These are phyloP conservation scores for Lepidocyrtoides sp. DNA, from an alignment of 2,888 invertebrate genomes.

Conservation along the genomic window DNA sequence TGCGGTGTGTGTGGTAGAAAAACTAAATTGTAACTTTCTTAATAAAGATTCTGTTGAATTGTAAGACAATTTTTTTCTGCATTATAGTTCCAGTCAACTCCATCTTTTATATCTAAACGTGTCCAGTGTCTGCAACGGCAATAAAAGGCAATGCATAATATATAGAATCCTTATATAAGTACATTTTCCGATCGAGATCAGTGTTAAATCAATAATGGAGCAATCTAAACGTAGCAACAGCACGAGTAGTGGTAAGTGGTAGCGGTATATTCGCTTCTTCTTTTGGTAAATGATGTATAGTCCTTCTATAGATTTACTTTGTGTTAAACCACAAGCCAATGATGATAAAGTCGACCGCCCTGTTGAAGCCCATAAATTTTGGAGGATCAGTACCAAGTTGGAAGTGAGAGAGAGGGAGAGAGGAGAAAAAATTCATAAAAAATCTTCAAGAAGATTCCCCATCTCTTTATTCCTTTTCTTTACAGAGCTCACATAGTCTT, in stretches of 20 bases:
- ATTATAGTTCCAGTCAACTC: background rate
- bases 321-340: slow-evolving; percentile 60
- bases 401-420: background rate
- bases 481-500: background rate
- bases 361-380: slow-evolving; percentile 72
- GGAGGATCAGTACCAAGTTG: slow-evolving; percentile 31
- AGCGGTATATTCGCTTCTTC: slow-evolving; percentile 19
- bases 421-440: slow-evolving; percentile 59
- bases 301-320: slow-evolving; percentile 40
- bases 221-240: slow-evolving; percentile 37
- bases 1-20: background rate
- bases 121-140: background rate
- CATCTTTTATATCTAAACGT: background rate
- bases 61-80: background rate
- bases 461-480: slow-evolving; percentile 44
- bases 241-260: background rate
- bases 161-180: background rate
- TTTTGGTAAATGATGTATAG: slow-evolving; percentile 62
- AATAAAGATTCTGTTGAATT: background rate
- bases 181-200: background rate
- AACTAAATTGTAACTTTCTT: background rate
- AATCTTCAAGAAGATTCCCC: slow-evolving; percentile 41
- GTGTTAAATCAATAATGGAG: slow-evolving; percentile 70
- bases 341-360: slow-evolving; percentile 66
- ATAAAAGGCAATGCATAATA: background rate